A percentile compares a stretch with the other conserved stretches of the same genome.
Evolutionary conservation across 2,797 vertebrate genomes (phyloP).

Genomic region (Tokudaia tokunoshimensis): DNA sequence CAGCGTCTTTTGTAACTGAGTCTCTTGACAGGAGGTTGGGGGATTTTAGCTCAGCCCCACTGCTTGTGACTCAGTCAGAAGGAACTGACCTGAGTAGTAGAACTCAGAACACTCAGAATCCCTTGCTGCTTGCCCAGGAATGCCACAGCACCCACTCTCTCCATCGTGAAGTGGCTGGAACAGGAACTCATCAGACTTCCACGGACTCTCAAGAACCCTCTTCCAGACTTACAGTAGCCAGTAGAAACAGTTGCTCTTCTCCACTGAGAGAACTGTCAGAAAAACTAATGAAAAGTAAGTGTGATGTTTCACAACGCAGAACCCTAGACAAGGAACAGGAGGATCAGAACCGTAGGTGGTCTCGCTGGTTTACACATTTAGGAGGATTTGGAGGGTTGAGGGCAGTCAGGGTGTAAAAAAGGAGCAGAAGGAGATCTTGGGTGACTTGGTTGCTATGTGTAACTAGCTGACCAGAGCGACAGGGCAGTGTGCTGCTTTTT

Average conservation of each 20-base stretch:
- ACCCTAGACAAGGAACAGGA: conserved; percentile 19
- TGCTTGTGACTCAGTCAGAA: conserved; percentile 75
- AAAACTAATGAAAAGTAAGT: conserved; percentile 99
- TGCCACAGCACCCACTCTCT: conserved; percentile 73
- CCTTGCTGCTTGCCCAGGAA: conserved; percentile 84
- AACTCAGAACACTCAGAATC: conserved; percentile 84
- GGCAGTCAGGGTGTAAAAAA: neutral
- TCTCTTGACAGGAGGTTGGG: conserved; percentile 85
- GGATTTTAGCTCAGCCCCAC: conserved; percentile 70
- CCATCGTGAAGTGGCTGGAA: conserved; percentile 74
- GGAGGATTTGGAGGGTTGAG: neutral
- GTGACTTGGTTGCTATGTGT: neutral
- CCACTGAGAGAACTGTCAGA: conserved; percentile 93
- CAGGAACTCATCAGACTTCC: conserved; percentile 81
- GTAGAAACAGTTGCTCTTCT: conserved; percentile 90
- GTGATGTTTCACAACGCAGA: conserved; percentile 1
- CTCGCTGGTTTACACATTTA: neutral
- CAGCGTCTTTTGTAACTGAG: conserved; percentile 77
- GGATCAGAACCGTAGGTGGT: neutral
- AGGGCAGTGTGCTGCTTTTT: neutral
- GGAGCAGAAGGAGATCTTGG: neutral
- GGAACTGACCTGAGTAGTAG: conserved; percentile 78
- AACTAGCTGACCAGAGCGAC: neutral
- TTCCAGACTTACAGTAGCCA: conserved; percentile 91
- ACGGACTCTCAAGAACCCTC: conserved; percentile 87